These are phyloP conservation scores for Motacilla alba DNA, from an alignment of 2,113 vertebrate genomes.

Conservation along the genomic window DNA sequence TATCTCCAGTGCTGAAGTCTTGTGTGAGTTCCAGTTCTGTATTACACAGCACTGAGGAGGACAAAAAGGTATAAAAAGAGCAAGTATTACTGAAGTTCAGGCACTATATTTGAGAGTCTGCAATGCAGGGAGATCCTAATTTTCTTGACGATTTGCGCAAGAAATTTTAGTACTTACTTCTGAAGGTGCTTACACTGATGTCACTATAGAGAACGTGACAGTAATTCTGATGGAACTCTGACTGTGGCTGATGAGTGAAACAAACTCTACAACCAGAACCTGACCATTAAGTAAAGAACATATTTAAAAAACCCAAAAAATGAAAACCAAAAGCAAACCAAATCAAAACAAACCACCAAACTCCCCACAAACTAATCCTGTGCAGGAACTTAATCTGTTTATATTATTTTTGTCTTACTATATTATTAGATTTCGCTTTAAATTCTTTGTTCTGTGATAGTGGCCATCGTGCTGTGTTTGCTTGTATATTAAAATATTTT, in stretches of 20 bases:
- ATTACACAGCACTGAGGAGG: background rate
- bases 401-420: background rate
- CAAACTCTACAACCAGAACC: background rate
- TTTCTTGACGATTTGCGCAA: background rate
- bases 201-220: background rate
- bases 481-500: background rate
- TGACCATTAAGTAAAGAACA: background rate
- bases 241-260: background rate
- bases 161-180: background rate
- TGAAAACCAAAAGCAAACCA: background rate
- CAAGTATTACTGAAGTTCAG: background rate
- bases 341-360: background rate
- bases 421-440: background rate
- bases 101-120: background rate
- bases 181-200: background rate
- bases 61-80: background rate
- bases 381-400: background rate
- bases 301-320: background rate
- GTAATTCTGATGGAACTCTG: background rate
- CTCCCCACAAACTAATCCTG: background rate
- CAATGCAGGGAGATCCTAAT: background rate
- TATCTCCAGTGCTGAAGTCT: background rate
- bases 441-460: background rate
- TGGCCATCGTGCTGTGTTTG: background rate
- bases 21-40: background rate